Base-by-base conservation (phyloP, 2,888 invertebrate genomes). In the Drosophila acutilabella region DNA sequence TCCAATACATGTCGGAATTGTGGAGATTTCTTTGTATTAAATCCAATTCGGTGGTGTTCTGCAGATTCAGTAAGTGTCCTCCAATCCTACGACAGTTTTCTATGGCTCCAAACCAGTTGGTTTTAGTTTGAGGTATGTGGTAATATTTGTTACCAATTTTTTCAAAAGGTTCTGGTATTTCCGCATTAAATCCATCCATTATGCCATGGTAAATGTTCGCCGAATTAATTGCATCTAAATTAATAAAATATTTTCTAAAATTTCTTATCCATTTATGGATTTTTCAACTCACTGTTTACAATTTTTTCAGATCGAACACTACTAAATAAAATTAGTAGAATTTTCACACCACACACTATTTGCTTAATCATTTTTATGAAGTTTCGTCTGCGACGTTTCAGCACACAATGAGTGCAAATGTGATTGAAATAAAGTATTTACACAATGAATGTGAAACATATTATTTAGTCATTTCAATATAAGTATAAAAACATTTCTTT, bases 31-130 rank as follows among this genome's bases (percentile, higher is more conserved):
- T 0, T 11, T 48, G 10, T 13, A 71, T 3, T 0, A 18, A 5
- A 4, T 2, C 0, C 0, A 75, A 2, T 14, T 76, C 65, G 2
- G 0, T 0, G 1, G 20, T 0, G 20, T 26, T 42, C 26, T 72
- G 68, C 1, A 66, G 53, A 60, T 72, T 76, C 5, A 76, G 51
- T 0, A 76, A 51, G 45, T 72, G 10, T 2, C 50, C 72, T 0
- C 38, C 20, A 6, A 60, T 4, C 20, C 14, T 41, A 0, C 30
- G 61, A 30, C 76, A 72, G 8, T 14, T 53, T 41, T 65, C 38
- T 0, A 36, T 50, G 14, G 72, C 65, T 1, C 64, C 62, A 53
- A 76, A 64, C 72, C 76, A 76, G 60, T 76, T 4, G 2, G 10
- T 0, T 2, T n/a, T 0, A 2, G 20, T n/a, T 1, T 41, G 0